Percentiles rank a stretch among this genome's conserved stretches.
phyloP scores from a whole-genome alignment of 2,797 vertebrate species.

The Sciaenops ocellatus region DNA sequence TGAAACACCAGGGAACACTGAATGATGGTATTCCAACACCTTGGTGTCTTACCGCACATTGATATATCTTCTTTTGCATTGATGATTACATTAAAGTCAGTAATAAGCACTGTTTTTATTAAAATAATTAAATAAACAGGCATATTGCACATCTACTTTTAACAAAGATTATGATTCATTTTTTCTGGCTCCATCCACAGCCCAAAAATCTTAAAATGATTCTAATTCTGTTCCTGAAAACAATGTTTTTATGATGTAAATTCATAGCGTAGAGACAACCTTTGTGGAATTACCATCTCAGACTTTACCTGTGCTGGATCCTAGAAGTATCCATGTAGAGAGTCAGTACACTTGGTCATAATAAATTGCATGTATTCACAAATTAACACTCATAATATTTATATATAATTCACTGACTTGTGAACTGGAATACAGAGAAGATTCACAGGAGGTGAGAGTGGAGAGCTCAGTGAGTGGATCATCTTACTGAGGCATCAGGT shows the following conservation, averaged over 20 bases:
- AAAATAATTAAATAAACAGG: not conserved
- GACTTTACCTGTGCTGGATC: not conserved
- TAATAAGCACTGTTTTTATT: not conserved
- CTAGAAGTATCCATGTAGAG: not conserved
- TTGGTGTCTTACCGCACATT: not conserved
- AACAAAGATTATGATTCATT: not conserved
- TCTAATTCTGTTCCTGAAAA: not conserved
- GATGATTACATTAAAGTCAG: not conserved
- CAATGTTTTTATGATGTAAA: not conserved
- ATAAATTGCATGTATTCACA: not conserved
- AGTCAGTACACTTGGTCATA: not conserved
- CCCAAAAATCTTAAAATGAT: not conserved
- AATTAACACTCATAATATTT: not conserved
- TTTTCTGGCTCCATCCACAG: not conserved
- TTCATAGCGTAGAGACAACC: not conserved
- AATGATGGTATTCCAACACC: not conserved
- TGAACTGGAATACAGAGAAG: not conserved
- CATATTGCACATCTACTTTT: not conserved
- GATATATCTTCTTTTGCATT: not conserved
- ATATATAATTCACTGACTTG: not conserved
- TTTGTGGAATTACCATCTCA: not conserved
- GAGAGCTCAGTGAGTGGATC: not conserved
- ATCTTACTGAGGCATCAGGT: not conserved
- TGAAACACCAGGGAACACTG: not conserved
- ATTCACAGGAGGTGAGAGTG: not conserved